These are phyloP conservation scores for Ypsolopha scabrella DNA, from an alignment of 2,888 invertebrate genomes.

Conservation along the genomic window DNA sequence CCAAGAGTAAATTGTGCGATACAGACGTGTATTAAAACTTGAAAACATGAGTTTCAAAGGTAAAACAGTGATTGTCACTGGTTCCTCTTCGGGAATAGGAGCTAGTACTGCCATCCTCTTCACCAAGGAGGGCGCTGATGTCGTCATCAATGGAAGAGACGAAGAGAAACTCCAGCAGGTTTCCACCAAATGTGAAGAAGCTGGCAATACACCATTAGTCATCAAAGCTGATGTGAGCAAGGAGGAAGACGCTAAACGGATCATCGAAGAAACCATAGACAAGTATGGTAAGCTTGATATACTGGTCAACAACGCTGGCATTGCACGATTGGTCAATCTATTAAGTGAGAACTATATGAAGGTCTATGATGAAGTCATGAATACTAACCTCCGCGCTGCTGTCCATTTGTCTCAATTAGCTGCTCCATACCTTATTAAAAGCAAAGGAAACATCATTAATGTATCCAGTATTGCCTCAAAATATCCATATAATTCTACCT, in stretches of 20 bases:
- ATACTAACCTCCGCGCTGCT: constrained; percentile 1
- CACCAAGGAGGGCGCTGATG: constrained; percentile 67
- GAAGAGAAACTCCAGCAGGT: constrained; percentile 70
- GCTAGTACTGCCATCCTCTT: constrained; percentile 73
- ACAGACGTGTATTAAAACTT: too few species aligned
- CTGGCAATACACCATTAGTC: not conserved
- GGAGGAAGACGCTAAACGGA: constrained; percentile 3
- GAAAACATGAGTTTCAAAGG: constrained; percentile 44
- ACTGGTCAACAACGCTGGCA: constrained; percentile 9
- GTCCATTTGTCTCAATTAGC: constrained; percentile 8
- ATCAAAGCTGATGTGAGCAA: constrained; percentile 5
- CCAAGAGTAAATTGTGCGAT: too few species aligned
- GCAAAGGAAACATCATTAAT: constrained; percentile 16
- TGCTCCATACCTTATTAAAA: constrained; percentile 10
- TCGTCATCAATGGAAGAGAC: constrained; percentile 76
- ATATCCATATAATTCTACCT: constrained; percentile 24
- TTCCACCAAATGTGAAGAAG: constrained; percentile 20
- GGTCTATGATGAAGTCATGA: constrained; percentile 3
- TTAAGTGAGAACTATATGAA: not conserved
- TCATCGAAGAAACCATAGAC: constrained; percentile 5
- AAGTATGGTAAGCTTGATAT: constrained; percentile 6
- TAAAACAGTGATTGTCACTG: constrained; percentile 69
- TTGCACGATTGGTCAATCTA: not conserved
- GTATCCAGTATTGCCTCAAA: constrained; percentile 12
- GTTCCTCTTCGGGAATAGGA: constrained; percentile 78